Evolutionary conservation across 2,888 invertebrate species (phyloP), one percentile per base, ranked within the genome.

Genomic region (Cephus sareptanus): DNA sequence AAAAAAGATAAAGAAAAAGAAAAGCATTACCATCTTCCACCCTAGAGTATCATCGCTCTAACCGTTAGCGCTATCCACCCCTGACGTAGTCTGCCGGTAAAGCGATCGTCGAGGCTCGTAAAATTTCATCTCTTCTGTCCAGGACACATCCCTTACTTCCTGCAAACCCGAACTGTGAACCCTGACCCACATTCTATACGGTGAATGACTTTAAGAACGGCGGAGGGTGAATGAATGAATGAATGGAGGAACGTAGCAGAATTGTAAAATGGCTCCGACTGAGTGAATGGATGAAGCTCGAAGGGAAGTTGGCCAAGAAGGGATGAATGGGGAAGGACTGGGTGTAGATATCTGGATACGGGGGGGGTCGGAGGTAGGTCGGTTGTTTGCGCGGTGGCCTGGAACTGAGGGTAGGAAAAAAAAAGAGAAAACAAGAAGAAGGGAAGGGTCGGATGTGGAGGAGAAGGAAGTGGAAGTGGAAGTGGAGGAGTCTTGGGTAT

Each of bases 111-210:
- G 9, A 56, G 23, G 23, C 23, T 56, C 56, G 56, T 56, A 56
- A 56, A 56, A 56, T 9, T 23, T 56, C 56, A 23, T 71, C 37
- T 30, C 74, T 74, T 37, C 31, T 33, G 33, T 33, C 23, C 70
- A 6, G 33, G 70, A 23, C 15, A 13, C 70, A 30, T 71, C 74
- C 37, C 74, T 74, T 74, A 31, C 23, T 74, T 37, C 35, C 74
- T 74, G 35, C 13, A 68, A 31, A 34, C 23, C 34, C 23, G 56
- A 56, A 56, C 56, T 56, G 23, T 56, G 56, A 56, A 79, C 81
- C 78, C 81, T 85, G 86, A 85, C 86, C 87, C 85, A 85, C 83
- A 85, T 87, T 75, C 40, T 85, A 83, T 78, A 71, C 79, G 77
- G 82, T 81, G 84, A 87, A 85, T 85, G 85, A 85, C 84, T 84